These are phyloP conservation scores for Neomonachus schauinslandi DNA, from an alignment of 2,113 vertebrate species.

Conservation along the genomic window DNA sequence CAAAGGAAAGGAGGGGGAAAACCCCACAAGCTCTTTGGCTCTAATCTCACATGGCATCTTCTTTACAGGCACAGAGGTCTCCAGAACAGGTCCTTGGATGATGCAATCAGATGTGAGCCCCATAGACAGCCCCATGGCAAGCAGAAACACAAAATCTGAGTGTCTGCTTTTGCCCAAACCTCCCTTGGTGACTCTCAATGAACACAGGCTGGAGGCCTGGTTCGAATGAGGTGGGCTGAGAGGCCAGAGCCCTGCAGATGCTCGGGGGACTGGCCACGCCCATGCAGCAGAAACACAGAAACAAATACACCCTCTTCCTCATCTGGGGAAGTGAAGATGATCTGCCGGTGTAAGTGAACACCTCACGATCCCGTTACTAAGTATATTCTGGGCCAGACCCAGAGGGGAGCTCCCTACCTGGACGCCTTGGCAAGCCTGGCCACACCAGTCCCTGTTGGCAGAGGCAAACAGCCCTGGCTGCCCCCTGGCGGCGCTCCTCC, in stretches of 20 bases:
- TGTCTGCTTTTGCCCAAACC: not conserved
- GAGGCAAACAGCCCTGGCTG: not conserved
- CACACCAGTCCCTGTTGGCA: not conserved
- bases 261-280: not conserved
- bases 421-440: not conserved
- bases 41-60: not conserved
- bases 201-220: not conserved
- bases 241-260: not conserved
- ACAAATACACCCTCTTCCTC: rapidly evolving
- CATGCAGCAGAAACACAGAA: not conserved
- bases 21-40: not conserved
- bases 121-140: not conserved
- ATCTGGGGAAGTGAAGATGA: not conserved
- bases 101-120: not conserved
- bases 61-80: not conserved
- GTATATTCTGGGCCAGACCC: not conserved
- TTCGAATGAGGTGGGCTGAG: too few relatives aligned
- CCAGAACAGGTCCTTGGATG: not conserved
- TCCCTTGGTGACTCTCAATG: rapidly evolving
- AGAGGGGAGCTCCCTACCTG: not conserved
- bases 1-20: not conserved
- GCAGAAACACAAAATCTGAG: not conserved
- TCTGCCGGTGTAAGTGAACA: not conserved
- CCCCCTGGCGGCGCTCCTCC: not conserved
- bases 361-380: rapidly evolving